Conservation (phyloP, 2,113 vertebrate species). For the Notarius quadriscutis region DNA sequence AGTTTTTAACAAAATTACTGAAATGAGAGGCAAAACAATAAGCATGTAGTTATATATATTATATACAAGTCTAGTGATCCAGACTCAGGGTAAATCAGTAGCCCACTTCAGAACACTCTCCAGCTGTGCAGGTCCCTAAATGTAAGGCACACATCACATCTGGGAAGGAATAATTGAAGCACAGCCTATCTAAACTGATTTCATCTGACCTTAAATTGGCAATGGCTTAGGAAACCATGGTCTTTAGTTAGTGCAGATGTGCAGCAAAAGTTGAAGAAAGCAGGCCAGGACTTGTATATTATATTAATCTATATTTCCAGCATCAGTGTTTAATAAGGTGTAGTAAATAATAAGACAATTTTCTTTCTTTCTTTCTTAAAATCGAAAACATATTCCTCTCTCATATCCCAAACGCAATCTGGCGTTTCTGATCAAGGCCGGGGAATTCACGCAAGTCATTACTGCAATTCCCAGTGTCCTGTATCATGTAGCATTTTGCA, state of each 20-base stretch:
- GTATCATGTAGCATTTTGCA: conserved; percentile 3
- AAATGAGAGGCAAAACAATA: not conserved
- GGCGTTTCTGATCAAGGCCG: not conserved
- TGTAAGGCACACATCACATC: conserved; percentile 7
- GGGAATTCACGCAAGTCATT: conserved; percentile 1
- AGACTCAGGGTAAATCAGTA: conserved; percentile 1
- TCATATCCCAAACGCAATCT: not conserved
- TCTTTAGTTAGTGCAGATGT: conserved; percentile 1
- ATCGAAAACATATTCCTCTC: too few species aligned
- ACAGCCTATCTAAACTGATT: not conserved
- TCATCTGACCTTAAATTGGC: conserved; percentile 12
- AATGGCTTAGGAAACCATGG: not conserved
- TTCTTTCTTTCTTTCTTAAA: not conserved
- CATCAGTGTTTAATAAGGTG: conserved; percentile 32
- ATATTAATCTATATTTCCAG: not conserved
- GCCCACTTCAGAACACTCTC: not conserved
- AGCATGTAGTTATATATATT: not conserved
- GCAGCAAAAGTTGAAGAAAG: not conserved
- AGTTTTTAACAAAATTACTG: not conserved
- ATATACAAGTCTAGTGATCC: not conserved
- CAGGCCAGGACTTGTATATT: not conserved
- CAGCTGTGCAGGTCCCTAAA: conserved; percentile 17
- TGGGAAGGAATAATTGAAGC: not conserved
- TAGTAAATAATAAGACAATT: not conserved
- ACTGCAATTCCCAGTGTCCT: not conserved